Evolutionary conservation across 2,888 invertebrate species (phyloP).

Genomic region (Pseudococcus longispinus): DNA sequence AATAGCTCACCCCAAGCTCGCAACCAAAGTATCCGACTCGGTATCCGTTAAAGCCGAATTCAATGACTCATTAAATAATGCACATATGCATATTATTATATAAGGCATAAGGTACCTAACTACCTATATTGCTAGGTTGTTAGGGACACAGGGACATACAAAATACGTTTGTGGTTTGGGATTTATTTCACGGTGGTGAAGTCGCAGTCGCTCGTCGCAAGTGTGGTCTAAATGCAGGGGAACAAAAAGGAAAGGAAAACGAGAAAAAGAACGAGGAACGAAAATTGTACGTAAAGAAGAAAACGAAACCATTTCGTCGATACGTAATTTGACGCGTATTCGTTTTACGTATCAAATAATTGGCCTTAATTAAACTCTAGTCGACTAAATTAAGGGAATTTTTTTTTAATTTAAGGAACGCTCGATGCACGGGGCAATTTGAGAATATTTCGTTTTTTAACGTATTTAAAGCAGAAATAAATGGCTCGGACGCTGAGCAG

Average conservation of each 20-base stretch:
- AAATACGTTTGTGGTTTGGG: background rate
- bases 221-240: background rate
- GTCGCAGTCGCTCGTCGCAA: background rate
- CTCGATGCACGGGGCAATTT: background rate
- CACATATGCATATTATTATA: constrained; percentile 1
- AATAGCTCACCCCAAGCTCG: background rate
- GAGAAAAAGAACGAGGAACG: background rate
- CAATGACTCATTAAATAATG: constrained; percentile 14
- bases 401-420: background rate
- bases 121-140: background rate
- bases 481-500: background rate
- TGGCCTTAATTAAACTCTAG: background rate
- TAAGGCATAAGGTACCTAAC: background rate
- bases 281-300: background rate
- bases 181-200: background rate
- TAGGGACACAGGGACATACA: background rate
- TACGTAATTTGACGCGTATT: background rate
- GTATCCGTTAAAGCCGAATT: background rate
- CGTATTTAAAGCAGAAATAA: background rate
- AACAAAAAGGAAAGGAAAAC: background rate
- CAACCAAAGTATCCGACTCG: constrained; percentile 12
- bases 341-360: background rate
- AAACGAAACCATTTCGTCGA: background rate
- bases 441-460: background rate
- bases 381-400: background rate